These are phyloP conservation scores for Blomia tropicalis DNA, from an alignment of 2,888 invertebrate species.

Conservation along the genomic window DNA sequence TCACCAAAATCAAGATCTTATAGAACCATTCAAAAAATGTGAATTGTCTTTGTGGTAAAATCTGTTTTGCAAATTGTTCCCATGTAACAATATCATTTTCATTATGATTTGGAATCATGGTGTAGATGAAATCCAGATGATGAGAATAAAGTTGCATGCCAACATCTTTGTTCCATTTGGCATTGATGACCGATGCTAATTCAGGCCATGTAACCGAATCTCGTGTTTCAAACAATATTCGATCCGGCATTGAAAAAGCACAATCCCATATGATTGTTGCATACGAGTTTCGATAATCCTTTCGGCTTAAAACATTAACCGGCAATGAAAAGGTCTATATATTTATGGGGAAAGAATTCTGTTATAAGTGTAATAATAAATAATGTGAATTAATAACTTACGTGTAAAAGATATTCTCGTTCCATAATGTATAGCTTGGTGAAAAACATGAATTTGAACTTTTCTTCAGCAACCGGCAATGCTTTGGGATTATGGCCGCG, in stretches of 20 bases:
- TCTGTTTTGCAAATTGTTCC: slow-evolving; percentile 7
- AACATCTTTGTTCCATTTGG: not conserved
- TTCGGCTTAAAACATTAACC: slow-evolving; percentile 5
- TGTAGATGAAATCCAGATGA: slow-evolving; percentile 6
- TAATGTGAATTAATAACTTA: not conserved
- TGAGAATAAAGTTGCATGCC: not conserved
- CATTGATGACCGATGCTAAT: slow-evolving; percentile 1
- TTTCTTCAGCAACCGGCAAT: slow-evolving; percentile 8
- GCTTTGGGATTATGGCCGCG: slow-evolving; percentile 7
- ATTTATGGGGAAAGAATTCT: not conserved
- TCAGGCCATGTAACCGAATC: not conserved
- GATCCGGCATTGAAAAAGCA: not conserved
- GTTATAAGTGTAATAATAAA: not conserved
- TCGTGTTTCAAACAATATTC: not conserved
- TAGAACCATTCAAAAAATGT: slow-evolving; percentile 18
- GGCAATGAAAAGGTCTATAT: slow-evolving; percentile 8
- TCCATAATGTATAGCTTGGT: not conserved
- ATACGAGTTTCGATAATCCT: slow-evolving; percentile 7
- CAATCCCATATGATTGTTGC: slow-evolving; percentile 15
- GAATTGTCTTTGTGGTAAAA: not conserved
- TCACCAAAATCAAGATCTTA: slow-evolving; percentile 7
- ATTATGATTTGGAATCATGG: slow-evolving; percentile 3
- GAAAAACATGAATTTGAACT: slow-evolving; percentile 9
- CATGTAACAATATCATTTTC: not conserved
- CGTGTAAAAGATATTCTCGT: not conserved